These are phyloP conservation scores for Cryptus viduatorius DNA, from an alignment of 2,888 invertebrate genomes.

Conservation along the genomic window DNA sequence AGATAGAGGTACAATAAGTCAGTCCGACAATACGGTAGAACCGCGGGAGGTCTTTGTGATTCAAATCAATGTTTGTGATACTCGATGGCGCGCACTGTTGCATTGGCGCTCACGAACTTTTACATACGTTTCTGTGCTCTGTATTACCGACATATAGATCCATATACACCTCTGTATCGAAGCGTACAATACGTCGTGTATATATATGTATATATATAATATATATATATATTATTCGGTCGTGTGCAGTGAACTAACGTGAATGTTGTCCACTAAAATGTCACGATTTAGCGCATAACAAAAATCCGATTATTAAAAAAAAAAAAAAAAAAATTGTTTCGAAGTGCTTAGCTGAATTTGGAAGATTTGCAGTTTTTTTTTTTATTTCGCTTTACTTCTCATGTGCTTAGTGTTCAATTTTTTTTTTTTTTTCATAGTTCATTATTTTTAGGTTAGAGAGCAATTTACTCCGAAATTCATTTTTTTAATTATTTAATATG, in stretches of 20 bases:
- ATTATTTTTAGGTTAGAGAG: too few relatives aligned
- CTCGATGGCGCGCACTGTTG: conserved; percentile 77
- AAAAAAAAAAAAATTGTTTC: not conserved
- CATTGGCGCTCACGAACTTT: conserved; percentile 75
- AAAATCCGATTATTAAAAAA: not conserved
- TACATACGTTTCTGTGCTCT: conserved; percentile 68
- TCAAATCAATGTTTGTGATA: conserved; percentile 84
- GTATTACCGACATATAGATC: not conserved
- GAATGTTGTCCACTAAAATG: not conserved
- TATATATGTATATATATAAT: too few relatives aligned
- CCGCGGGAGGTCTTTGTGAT: conserved; percentile 83
- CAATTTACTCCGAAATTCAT: too few relatives aligned
- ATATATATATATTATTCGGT: not conserved
- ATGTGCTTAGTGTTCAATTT: too few relatives aligned
- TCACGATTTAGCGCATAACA: not conserved
- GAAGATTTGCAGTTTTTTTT: too few relatives aligned
- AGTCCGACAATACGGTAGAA: conserved; percentile 78
- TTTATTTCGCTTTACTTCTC: too few relatives aligned
- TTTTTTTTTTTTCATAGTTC: too few relatives aligned
- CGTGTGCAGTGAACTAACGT: conserved; percentile 8
- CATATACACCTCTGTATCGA: conserved; percentile 27
- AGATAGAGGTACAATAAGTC: conserved; percentile 79
- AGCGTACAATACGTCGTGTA: not conserved
- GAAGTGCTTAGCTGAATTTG: too few relatives aligned
- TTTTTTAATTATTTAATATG: too few relatives aligned